Conservation (phyloP, 2,113 vertebrate species). For the Microcebus ravelobensis region DNA sequence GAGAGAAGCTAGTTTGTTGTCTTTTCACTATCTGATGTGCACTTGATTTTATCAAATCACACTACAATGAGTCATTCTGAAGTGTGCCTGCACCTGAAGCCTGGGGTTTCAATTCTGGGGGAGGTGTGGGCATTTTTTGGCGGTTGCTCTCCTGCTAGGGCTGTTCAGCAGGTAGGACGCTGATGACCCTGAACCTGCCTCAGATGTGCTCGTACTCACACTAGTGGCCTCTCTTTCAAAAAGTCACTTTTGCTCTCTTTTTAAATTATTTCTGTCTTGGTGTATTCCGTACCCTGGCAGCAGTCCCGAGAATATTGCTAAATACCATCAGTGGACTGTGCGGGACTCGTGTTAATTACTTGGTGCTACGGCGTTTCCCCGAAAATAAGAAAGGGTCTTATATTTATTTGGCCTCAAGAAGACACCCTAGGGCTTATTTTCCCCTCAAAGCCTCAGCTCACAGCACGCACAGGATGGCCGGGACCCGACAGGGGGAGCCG, state of each 20-base stretch:
- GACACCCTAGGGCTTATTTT: too few relatives aligned
- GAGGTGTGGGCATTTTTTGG: accelerated
- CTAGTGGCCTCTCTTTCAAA: not conserved
- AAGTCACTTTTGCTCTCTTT: not conserved
- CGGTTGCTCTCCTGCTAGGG: not conserved
- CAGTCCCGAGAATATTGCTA: not conserved
- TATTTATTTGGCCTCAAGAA: too few relatives aligned
- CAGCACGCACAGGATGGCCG: too few relatives aligned
- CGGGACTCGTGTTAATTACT: not conserved
- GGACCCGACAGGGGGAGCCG: too few relatives aligned
- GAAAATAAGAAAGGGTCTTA: too few relatives aligned
- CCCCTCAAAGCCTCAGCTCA: too few relatives aligned
- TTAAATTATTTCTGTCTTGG: not conserved
- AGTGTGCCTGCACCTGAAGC: accelerated
- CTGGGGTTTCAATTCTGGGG: not conserved
- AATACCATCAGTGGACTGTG: not conserved
- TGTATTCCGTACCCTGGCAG: too few relatives aligned
- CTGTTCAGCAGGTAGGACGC: not conserved
- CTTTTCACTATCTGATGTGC: not conserved
- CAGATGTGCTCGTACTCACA: accelerated
- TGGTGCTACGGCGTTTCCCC: not conserved
- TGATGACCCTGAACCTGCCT: accelerated
- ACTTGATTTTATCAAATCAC: not conserved
- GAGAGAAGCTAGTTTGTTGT: accelerated
- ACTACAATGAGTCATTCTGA: accelerated